Evolutionary conservation across 2,797 vertebrate species (phyloP), one percentile per base, ranked within the genome.

Genomic region (Gobio occitaniae): DNA sequence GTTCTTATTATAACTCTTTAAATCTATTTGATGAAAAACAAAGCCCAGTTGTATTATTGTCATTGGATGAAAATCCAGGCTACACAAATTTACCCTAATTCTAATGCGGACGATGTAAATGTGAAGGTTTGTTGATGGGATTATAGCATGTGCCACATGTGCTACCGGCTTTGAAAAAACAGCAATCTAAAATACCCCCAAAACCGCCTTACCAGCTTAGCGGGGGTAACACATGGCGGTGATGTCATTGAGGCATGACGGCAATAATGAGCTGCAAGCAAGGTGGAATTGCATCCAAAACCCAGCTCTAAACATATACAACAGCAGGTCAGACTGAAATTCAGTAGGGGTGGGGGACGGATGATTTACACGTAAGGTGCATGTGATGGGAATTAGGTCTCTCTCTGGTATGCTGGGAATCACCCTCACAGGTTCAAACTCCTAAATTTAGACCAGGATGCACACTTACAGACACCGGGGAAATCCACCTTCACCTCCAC

Each of bases 171-270:
- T 75, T 72, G n/a, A 36, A 59, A 74, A 82, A 32, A 79, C 56
- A 19, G 13, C 21, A 47, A 85, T 87, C 15, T 75, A 56, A 81
- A 76, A 78, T 11, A 2, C 36, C 72, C n/a, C 47, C 21, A 50
- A 74, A 80, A 68, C 8, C 32, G 2, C 41, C n/a, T 78, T 89
- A n/a, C 48, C 70, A 66, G 59, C 69, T 78, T 86, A 89, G 61
- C 12, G 3, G 56, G 21, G 75, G 59, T 36, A 74, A 89, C 82
- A 90, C 87, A 77, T 66, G 82, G 79, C 68, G 82, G 79, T 89
- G 88, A 91, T 83, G 91, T 91, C 90, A 89, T 91, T 44, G 86
- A 17, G 17, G 21, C 29, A 86, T 87, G 89, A 86, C 74, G 13
- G 77, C 83, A 88, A 61, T 83, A 75, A 78, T 17, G 21, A 90